Conservation (phyloP, 2,113 vertebrate species). For the Ptyas mucosa region DNA sequence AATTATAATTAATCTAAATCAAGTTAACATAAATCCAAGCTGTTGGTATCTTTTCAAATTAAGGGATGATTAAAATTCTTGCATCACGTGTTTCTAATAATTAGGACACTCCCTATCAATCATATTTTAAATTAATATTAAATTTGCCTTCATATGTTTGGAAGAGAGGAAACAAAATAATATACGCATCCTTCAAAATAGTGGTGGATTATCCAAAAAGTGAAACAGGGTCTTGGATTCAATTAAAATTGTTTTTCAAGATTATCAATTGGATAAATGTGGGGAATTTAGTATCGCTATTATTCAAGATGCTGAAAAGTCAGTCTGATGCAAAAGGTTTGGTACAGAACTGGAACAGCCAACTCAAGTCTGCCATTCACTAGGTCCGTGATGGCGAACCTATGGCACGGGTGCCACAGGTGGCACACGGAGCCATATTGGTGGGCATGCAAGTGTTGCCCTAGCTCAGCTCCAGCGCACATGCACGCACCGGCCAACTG, state of each 20-base stretch:
- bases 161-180: slow-evolving; percentile 14
- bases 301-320: background rate
- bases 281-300: background rate
- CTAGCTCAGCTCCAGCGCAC: no score
- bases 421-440: no score
- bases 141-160: slow-evolving; percentile 16
- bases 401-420: no score
- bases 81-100: slow-evolving; percentile 25
- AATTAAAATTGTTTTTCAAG: background rate
- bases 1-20: slow-evolving; percentile 3
- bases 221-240: background rate
- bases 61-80: slow-evolving; percentile 20
- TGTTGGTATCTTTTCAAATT: slow-evolving; percentile 30
- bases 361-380: background rate
- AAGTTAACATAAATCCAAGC: slow-evolving; percentile 29
- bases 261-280: background rate
- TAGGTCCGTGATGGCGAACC: no score
- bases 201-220: slow-evolving; percentile 14
- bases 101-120: slow-evolving; percentile 28
- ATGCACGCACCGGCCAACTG: no score
- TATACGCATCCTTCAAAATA: slow-evolving; percentile 11
- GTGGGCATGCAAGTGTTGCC: no score
- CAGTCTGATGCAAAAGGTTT: background rate
- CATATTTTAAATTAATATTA: slow-evolving; percentile 4
- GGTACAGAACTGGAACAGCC: background rate